These are phyloP conservation scores for Barnardius zonarius DNA, from an alignment of 2,113 vertebrate genomes.

Conservation along the genomic window DNA sequence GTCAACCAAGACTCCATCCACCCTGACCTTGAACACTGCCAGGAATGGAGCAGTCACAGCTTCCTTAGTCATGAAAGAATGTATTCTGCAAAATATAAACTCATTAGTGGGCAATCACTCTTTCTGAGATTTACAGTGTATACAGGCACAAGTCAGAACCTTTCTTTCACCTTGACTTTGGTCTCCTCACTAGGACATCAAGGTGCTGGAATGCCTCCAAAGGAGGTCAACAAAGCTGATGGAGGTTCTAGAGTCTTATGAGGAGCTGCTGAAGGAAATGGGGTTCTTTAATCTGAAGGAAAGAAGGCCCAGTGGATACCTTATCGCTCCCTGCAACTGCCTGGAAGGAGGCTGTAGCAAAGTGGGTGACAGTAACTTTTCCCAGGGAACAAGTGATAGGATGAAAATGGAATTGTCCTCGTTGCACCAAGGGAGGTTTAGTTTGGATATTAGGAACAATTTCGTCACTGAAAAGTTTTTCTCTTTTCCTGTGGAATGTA, in stretches of 20 bases:
- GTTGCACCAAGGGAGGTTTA: background rate
- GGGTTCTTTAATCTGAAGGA: background rate
- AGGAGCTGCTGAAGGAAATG: background rate
- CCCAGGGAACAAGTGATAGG: background rate
- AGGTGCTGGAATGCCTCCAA: background rate
- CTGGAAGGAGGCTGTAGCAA: background rate
- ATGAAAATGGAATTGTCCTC: background rate
- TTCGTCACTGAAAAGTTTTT: background rate
- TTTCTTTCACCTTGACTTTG: background rate
- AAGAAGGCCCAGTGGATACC: background rate
- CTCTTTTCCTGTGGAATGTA: background rate
- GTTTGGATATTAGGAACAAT: background rate
- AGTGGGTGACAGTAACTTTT: background rate
- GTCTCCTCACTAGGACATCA: background rate
- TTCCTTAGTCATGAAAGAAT: background rate
- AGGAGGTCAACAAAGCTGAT: background rate
- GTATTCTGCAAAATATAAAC: background rate
- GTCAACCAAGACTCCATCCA: background rate
- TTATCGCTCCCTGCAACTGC: accelerated
- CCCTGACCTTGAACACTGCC: background rate
- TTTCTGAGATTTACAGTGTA: background rate
- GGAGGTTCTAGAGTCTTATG: background rate
- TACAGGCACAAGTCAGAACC: background rate
- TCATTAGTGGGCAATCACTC: background rate
- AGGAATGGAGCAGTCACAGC: background rate